Evolutionary conservation across 37 sponge, comb jelly and placozoan species (phyloP), one percentile per base, ranked within the genome.

Genomic region (Cladorhizidae sp.): DNA sequence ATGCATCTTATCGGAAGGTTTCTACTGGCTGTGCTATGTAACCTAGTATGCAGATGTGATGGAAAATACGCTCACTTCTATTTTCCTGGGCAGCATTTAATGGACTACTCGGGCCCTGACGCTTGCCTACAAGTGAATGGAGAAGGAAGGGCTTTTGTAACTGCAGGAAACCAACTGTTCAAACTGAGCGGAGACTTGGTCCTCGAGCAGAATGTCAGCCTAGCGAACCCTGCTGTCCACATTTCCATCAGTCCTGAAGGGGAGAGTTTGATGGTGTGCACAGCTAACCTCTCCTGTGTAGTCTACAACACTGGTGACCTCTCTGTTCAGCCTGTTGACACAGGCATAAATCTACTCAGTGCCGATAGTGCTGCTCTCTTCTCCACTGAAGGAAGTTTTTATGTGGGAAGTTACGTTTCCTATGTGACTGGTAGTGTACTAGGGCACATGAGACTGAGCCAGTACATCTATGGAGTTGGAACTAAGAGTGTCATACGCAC

Each of bases 191-290:
- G 69, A 1, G 31, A 37, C 54, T 67, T 79, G 12, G 69, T 22
- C 23, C 70, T 54, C 0, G 35, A 64, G 69, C 54, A 68, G 67
- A 79, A n/a, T 31, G 39, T 68, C 38, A 79, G 18, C 17, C 50
- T 79, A 18, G 25, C 67, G 1, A 51, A 39, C 18, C n/a, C 1
- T 61, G 69, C 31, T 18, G 37, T 79, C 15, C n/a, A 8, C 25
- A n/a, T 79, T 3, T 58, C 80, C 20, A 69, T 79, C 29, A 79
- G 69, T 32, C 18, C 80, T 68, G 80, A 50, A 28, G 69, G 69
- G 23, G 65, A 42, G n/a, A 64, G 69, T 23, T 22, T 79, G 65
- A 67, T 79, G 55, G 80, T 64, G 55, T 79, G 80, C 65, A 65
- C 67, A 45, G 40, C 43, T 25, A 40, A 41, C 14, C 0, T 55